Percentiles rank a stretch among this genome's conserved stretches.
Evolutionary conservation across 2,113 vertebrate genomes (phyloP).

Genomic region (Nymphicus hollandicus): DNA sequence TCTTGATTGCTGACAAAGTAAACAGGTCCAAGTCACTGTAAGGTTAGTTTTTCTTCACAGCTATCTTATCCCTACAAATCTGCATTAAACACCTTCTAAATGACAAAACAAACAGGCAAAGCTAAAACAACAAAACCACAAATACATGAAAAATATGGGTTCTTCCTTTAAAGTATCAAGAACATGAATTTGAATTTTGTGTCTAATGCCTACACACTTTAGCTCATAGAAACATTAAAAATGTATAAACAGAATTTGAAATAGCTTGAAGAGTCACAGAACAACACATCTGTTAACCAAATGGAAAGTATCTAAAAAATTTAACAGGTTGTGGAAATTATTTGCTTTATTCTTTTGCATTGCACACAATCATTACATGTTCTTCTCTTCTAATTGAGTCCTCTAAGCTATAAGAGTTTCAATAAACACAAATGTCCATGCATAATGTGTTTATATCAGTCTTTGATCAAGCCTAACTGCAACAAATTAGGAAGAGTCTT

Average conservation of each 20-base stretch:
- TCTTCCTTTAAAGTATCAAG: not conserved
- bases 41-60: not conserved
- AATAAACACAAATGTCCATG: slow-evolving; percentile 27
- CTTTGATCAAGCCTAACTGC: slow-evolving; percentile 43
- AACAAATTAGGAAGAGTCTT: slow-evolving; percentile 17
- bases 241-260: slow-evolving; percentile 38
- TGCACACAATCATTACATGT: not conserved
- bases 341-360: not conserved
- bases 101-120: not conserved
- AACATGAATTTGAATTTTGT: not conserved
- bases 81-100: not conserved
- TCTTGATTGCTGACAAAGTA: not conserved
- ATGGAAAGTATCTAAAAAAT: slow-evolving; percentile 57
- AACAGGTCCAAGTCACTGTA: not conserved
- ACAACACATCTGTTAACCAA: slow-evolving; percentile 43
- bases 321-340: slow-evolving; percentile 32
- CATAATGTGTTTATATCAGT: slow-evolving; percentile 12
- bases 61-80: not conserved
- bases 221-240: slow-evolving; percentile 54
- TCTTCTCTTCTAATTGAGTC: not conserved
- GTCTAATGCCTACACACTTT: not conserved
- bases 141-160: not conserved
- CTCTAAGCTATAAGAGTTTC: slow-evolving; percentile 38
- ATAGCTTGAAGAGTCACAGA: slow-evolving; percentile 19
- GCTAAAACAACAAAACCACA: not conserved